Evolutionary conservation across 1,140 invertebrate genomes (phyloP).

Genomic region (Diploscapter pachys): DNA sequence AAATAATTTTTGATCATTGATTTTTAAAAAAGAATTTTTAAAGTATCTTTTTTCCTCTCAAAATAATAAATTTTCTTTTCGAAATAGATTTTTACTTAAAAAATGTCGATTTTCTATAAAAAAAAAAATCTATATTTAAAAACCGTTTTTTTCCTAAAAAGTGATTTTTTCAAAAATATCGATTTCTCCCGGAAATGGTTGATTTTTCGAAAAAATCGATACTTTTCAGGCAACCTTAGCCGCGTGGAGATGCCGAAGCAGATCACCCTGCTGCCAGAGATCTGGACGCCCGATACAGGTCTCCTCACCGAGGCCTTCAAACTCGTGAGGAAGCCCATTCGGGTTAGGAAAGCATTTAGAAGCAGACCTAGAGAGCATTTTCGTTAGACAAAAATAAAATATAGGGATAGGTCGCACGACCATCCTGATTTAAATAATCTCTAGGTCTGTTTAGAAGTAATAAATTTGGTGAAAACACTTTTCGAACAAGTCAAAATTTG

Average conservation of each 20-base stretch:
- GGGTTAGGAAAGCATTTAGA: conserved; percentile 3
- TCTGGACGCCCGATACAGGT: conserved; percentile 30
- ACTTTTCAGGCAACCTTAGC: conserved; percentile 24
- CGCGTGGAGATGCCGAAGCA: conserved; percentile 18
- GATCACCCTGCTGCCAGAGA: conserved; percentile 25
- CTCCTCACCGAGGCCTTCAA: conserved; percentile 35
- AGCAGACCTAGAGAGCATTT: not conserved
- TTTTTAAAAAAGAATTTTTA: no score
- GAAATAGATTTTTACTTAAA: no score
- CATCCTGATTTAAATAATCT: not conserved
- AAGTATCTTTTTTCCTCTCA: no score
- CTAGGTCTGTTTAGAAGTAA: not conserved
- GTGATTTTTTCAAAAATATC: no score
- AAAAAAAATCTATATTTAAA: no score
- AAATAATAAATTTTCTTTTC: no score
- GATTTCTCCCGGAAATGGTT: no score
- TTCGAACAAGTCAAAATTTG: not conserved
- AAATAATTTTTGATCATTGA: no score
- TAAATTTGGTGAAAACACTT: not conserved
- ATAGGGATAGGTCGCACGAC: not conserved
- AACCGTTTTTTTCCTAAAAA: no score
- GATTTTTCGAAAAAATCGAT: no score
- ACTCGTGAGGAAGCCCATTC: conserved; percentile 30
- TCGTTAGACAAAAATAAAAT: not conserved
- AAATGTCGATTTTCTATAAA: no score